Percentiles rank a stretch among this genome's conserved stretches.
Conservation (phyloP, 2,888 invertebrate species). For the Apamea sordens region DNA sequence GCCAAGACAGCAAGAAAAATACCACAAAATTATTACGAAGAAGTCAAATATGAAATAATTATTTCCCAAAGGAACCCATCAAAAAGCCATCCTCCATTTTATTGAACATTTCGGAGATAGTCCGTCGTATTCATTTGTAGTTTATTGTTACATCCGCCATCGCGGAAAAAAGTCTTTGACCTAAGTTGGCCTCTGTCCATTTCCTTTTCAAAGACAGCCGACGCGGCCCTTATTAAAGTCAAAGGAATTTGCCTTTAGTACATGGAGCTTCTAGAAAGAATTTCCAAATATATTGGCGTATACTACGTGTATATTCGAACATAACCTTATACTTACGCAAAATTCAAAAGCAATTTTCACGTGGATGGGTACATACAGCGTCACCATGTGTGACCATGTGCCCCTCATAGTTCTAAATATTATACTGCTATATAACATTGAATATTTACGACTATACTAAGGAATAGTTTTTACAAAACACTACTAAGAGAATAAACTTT, state of each 20-base stretch:
- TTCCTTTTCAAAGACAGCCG: slow-evolving; percentile 39
- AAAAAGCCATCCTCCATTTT: slow-evolving; percentile 37
- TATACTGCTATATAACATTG: too few species aligned
- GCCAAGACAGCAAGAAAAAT: neutral
- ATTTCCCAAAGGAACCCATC: slow-evolving; percentile 34
- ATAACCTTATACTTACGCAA: neutral
- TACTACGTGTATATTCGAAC: neutral
- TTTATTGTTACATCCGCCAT: slow-evolving; percentile 42
- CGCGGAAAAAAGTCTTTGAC: slow-evolving; percentile 33
- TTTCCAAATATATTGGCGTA: neutral
- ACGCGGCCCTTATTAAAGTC: slow-evolving; percentile 14
- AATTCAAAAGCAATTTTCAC: neutral
- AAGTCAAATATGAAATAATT: slow-evolving; percentile 32
- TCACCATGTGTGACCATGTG: too few species aligned
- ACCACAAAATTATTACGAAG: slow-evolving; percentile 3
- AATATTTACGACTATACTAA: too few species aligned
- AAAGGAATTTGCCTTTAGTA: slow-evolving; percentile 26
- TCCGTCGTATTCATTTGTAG: slow-evolving; percentile 45
- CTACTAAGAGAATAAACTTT: too few species aligned
- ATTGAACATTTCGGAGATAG: slow-evolving; percentile 41
- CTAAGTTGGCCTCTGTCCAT: slow-evolving; percentile 36
- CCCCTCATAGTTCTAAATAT: too few species aligned
- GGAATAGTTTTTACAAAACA: too few species aligned
- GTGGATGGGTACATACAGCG: too few species aligned
- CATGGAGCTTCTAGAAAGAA: neutral